Evolutionary conservation across 2,797 vertebrate genomes (phyloP), one percentile per base, ranked within the genome.

Genomic region (Protonibea diacanthus): DNA sequence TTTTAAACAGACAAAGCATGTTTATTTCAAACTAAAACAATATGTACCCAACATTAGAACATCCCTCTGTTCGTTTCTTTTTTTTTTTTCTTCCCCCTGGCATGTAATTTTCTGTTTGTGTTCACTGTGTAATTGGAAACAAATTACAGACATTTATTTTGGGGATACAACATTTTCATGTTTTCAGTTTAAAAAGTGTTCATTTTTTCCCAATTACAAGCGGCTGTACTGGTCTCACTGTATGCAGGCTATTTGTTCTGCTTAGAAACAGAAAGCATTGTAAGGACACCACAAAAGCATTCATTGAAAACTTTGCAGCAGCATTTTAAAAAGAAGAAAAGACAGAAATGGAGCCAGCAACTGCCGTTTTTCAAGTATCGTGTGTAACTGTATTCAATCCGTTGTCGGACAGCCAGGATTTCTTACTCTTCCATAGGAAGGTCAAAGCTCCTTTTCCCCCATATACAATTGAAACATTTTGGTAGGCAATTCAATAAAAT

Each of bases 21-120:
- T 99, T 99, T 99, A 99, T 99, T 99, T 97, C 96, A 97, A 97
- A 96, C 98, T 98, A 99, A 97, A 98, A 98, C 97, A 99, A 95
- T 96, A 96, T 96, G 96, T 96, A 97, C 95, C 96, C 95, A 95
- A 98, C 97, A 98, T 97, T 95, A 97, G 95, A 84, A 87, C 70
- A 90, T 90, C 80, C 82, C 89, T 82, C 87, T 76, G 83, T 91
- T 90, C 72, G 71, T 88, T 87, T 29, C 1, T 29, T 29, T 29
- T 27, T 27, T 92, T 91, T 91, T 91, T 81, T 90, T 82, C 82
- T 83, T 63, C 91, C 93, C 74, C 81, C 70, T 74, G 81, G 80
- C 76, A 69, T 81, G 74, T 92, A 63, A 71, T 81, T 92, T 88
- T 91, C 80, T 79, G 90, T 95, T 95, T 95, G 93, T 92, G 95